A percentile compares a stretch with the other conserved stretches of the same genome.
These are phyloP conservation scores for Prunella strophiata DNA, from an alignment of 2,797 vertebrate species.

Conservation along the genomic window DNA sequence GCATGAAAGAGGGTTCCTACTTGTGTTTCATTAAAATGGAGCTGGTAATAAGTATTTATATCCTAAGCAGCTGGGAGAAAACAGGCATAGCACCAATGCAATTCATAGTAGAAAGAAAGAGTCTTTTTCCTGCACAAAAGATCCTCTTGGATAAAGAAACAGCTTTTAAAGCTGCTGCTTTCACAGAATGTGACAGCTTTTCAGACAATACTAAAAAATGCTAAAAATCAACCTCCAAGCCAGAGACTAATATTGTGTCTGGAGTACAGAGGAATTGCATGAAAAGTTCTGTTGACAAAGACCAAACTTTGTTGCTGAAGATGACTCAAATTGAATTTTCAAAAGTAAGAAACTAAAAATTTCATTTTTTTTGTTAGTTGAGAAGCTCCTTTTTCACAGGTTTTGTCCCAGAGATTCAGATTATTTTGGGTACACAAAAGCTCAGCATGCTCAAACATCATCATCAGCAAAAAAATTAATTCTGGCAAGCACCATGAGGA, in stretches of 20 bases:
- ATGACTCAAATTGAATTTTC: background rate
- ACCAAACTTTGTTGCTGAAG: background rate
- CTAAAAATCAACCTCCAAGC: background rate
- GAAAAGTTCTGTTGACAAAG: background rate
- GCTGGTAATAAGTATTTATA: background rate
- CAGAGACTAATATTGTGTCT: background rate
- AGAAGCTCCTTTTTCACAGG: background rate
- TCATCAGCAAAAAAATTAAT: background rate
- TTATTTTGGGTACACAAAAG: background rate
- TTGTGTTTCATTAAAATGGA: background rate
- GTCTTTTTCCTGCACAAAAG: background rate
- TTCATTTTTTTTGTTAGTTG: background rate
- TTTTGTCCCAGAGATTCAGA: background rate
- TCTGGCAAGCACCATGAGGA: background rate
- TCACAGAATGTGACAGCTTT: background rate
- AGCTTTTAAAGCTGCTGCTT: background rate
- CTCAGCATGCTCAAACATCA: background rate
- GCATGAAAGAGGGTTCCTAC: background rate
- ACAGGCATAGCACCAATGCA: background rate
- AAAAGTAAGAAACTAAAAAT: background rate
- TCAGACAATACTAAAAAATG: background rate
- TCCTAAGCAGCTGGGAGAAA: background rate
- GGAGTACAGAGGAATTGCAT: background rate
- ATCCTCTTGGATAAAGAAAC: background rate
- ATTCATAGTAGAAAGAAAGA: background rate